Percentiles rank a stretch among this genome's conserved stretches.
These are phyloP conservation scores for Cyanoramphus novaezelandiae DNA, from an alignment of 2,113 vertebrate genomes.

Conservation along the genomic window DNA sequence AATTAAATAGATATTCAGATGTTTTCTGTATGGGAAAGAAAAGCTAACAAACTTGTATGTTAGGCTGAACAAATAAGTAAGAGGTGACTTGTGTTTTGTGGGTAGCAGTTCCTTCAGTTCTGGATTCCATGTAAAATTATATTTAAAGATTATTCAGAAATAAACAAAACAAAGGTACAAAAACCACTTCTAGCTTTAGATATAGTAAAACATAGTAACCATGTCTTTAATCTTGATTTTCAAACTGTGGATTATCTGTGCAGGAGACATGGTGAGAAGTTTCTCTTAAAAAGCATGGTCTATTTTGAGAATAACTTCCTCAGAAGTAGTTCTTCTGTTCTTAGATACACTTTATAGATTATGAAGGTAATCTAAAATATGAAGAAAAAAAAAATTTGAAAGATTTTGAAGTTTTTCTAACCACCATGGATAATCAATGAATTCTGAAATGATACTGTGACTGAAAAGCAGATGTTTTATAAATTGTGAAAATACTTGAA, in stretches of 20 bases:
- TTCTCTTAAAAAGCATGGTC: neutral
- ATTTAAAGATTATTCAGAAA: neutral
- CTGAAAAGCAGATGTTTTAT: neutral
- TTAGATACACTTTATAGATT: neutral
- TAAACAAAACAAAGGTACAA: neutral
- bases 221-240: neutral
- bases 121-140: neutral
- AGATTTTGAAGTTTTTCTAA: neutral
- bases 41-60: neutral
- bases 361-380: neutral
- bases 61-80: neutral
- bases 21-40: neutral
- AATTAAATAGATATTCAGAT: neutral
- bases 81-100: neutral
- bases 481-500: neutral
- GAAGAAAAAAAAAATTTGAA: neutral
- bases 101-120: neutral
- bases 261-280: neutral
- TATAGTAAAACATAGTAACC: neutral
- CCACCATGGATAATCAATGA: neutral
- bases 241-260: neutral
- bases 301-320: neutral
- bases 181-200: neutral
- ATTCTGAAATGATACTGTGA: neutral
- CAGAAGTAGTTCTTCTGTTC: neutral